Base-by-base conservation (phyloP, 1,140 invertebrate genomes). In the Trissolcus basalis region DNA sequence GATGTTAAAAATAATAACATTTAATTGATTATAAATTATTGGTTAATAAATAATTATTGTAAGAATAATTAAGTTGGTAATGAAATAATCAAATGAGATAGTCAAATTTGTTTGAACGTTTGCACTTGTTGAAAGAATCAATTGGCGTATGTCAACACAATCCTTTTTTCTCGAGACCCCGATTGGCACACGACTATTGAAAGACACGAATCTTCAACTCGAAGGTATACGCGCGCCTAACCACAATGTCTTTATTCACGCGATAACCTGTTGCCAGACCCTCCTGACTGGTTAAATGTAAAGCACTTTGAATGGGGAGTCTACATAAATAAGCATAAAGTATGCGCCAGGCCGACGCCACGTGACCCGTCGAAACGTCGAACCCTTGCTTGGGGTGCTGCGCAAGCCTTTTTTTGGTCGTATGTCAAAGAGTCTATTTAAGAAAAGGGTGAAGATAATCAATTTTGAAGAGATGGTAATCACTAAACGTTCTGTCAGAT, bases 281-380 rank as follows among this genome's bases (percentile, higher is more conserved):
- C 67, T 67, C 51, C 76, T 79, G 69, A 75, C 78, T 77, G 27
- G 58, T 71, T 61, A 77, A 78, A 83, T 81, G 79, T 80, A 72
- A 83, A 80, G 75, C 78, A 77, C 55, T 39, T 79, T 74, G 74
- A 70, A 70, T 67, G 53, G 77, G 78, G 80, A 77, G 63, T 82
- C 83, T 85, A 76, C 77, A 80, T 81, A 85, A 85, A 86, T 85
- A 83, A 84, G 83, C 80, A 85, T 86, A 86, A 84, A 80, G 71
- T 69, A 60, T 78, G 64, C 16, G 15, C 15, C 50, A 14, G 50
- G 10, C 41, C 36, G 59, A 41, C 68, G 81, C 81, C 84, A 85
- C 83, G 82, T 81, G 84, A 83, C 83, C 79, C 48, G 71, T 59
- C 71, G 53, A 77, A 72, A 61, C 50, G 16, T 45, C 8, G 60